A percentile compares a stretch with the other conserved stretches of the same genome.
phyloP scores from a whole-genome alignment of 2,888 invertebrate species.

The Clunio marinus region DNA sequence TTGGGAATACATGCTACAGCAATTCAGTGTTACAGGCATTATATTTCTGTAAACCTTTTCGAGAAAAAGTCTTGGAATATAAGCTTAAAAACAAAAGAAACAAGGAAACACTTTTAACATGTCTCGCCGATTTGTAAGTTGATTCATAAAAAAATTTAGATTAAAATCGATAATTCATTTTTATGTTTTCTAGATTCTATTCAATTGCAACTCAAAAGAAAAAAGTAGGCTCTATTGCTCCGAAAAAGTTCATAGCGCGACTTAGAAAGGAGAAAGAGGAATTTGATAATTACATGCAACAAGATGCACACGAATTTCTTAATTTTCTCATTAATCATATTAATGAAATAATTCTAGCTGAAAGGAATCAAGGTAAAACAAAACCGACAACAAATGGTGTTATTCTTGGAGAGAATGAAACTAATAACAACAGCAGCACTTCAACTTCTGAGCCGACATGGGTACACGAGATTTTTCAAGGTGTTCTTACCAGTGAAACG shows the following conservation, averaged over 20 bases:
- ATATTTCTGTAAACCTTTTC: conserved; percentile 98
- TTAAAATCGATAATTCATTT: neutral
- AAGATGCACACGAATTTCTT: conserved; percentile 99
- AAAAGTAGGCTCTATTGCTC: conserved; percentile 98
- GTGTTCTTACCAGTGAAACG: conserved; percentile 98
- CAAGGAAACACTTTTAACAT: conserved; percentile 95
- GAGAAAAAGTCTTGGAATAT: conserved; percentile 97
- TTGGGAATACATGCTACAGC: conserved; percentile 99
- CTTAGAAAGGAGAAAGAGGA: conserved; percentile 98
- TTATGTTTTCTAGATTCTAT: conserved; percentile 61
- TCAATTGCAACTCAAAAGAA: conserved; percentile 99
- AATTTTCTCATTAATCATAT: conserved; percentile 99
- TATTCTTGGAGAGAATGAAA: neutral
- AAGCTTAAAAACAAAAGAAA: conserved; percentile 93
- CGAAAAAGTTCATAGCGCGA: conserved; percentile 98
- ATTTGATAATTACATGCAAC: conserved; percentile 99
- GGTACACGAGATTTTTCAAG: conserved; percentile 99
- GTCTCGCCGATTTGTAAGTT: conserved; percentile 80
- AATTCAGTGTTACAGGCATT: conserved; percentile 99
- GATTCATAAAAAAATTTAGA: neutral
- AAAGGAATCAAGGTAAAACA: conserved; percentile 46
- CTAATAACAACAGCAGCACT: conserved; percentile 6
- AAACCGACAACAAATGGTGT: conserved; percentile 40
- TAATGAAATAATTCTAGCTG: conserved; percentile 94
- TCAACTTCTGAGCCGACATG: conserved; percentile 75